phyloP scores from a whole-genome alignment of 2,797 vertebrate species.

The Microctenopoma lineatum region DNA sequence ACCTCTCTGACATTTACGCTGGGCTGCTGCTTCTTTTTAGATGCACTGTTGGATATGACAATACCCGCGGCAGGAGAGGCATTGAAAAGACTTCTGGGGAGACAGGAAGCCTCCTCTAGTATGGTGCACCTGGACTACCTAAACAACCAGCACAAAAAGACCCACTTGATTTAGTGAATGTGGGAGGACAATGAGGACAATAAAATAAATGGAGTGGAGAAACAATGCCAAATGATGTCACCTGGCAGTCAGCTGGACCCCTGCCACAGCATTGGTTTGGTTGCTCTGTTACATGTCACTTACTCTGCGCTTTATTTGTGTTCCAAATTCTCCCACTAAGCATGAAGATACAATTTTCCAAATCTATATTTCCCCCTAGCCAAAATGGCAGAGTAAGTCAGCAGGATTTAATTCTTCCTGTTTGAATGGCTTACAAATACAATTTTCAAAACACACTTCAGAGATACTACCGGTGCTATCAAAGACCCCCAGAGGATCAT shows the following conservation, averaged over 20 bases:
- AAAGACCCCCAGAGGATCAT: slow-evolving; percentile 74
- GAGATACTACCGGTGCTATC: slow-evolving; percentile 70
- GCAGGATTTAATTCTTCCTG: slow-evolving; percentile 65
- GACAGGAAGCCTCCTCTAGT: slow-evolving; percentile 75
- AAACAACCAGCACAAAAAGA: slow-evolving; percentile 74
- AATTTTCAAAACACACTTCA: slow-evolving; percentile 81
- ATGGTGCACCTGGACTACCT: slow-evolving; percentile 79
- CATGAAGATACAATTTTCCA: slow-evolving; percentile 36
- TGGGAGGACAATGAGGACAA: slow-evolving; percentile 71
- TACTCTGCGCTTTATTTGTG: slow-evolving; percentile 51
- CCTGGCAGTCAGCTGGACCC: slow-evolving; percentile 72
- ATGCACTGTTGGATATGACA: slow-evolving; percentile 79
- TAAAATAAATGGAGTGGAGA: slow-evolving; percentile 76
- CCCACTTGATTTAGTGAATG: slow-evolving; percentile 78
- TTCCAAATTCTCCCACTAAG: slow-evolving; percentile 41
- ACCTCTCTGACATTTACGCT: slow-evolving; percentile 79
- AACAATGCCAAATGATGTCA: slow-evolving; percentile 80
- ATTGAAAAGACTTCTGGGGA: slow-evolving; percentile 75
- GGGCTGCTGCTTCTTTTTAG: slow-evolving; percentile 79
- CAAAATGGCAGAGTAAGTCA: slow-evolving; percentile 55
- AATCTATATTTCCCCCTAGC: slow-evolving; percentile 14
- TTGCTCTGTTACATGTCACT: slow-evolving; percentile 58
- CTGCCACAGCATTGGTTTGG: slow-evolving; percentile 46
- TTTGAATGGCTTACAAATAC: slow-evolving; percentile 74
- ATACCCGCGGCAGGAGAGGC: slow-evolving; percentile 74